These are phyloP conservation scores for Dicrostonyx torquatus DNA, from an alignment of 2,797 vertebrate genomes.

Conservation along the genomic window DNA sequence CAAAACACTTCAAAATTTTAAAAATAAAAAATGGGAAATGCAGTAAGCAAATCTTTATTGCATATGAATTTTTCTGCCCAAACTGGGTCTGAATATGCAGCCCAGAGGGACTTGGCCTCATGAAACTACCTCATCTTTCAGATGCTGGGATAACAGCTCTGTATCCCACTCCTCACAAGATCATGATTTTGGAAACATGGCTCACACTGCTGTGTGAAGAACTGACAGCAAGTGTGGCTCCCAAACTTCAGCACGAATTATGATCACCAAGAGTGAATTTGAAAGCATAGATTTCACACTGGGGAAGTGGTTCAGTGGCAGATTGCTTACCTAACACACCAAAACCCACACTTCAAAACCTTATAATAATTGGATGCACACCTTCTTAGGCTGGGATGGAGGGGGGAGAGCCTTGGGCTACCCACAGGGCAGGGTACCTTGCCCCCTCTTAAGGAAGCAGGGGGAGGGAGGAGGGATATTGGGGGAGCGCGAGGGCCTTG, in stretches of 20 bases:
- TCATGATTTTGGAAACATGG: neutral
- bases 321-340: neutral
- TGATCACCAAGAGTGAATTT: neutral
- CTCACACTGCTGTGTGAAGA: slow-evolving; percentile 27
- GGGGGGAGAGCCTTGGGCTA: too few species aligned
- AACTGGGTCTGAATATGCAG: neutral
- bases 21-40: neutral
- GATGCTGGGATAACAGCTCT: neutral
- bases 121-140: neutral
- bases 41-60: neutral
- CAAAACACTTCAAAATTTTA: neutral
- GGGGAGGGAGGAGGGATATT: too few species aligned
- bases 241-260: slow-evolving; percentile 4
- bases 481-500: too few species aligned
- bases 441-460: too few species aligned
- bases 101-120: neutral
- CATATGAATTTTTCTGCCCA: neutral
- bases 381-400: too few species aligned
- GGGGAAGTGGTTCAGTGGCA: neutral
- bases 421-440: too few species aligned
- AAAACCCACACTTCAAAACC: neutral
- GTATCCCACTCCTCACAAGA: neutral
- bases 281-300: neutral
- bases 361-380: neutral
- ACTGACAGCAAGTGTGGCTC: neutral